phyloP scores from a whole-genome alignment of 1,140 invertebrate genomes.

The Bactericera cockerelli region DNA sequence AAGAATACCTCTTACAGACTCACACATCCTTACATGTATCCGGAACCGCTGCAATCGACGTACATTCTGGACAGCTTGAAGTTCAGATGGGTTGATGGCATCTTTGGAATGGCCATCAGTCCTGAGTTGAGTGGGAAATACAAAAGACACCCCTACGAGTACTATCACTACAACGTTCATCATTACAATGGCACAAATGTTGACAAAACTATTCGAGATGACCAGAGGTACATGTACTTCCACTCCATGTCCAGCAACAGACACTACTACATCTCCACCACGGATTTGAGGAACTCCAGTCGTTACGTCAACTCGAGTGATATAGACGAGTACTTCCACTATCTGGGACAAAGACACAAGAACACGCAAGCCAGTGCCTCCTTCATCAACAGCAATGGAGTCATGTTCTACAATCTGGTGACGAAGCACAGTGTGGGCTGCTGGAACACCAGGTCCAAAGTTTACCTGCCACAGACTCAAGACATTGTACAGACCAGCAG shows the following conservation, averaged over 20 bases:
- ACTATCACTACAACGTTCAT: constrained; percentile 6
- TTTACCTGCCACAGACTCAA: constrained; percentile 35
- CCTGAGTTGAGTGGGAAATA: constrained; percentile 30
- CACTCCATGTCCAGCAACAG: constrained; percentile 61
- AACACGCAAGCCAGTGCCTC: constrained; percentile 51
- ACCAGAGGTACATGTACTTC: constrained; percentile 49
- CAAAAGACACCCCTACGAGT: neutral
- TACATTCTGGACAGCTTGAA: constrained; percentile 48
- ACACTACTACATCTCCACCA: constrained; percentile 53
- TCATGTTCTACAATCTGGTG: constrained; percentile 64
- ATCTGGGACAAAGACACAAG: constrained; percentile 31
- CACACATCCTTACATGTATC: constrained; percentile 55
- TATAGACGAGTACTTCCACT: constrained; percentile 43
- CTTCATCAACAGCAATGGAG: constrained; percentile 46
- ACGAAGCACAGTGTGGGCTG: constrained; percentile 54
- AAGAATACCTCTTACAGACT: constrained; percentile 52
- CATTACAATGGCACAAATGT: constrained; percentile 21
- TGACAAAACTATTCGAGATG: constrained; percentile 17
- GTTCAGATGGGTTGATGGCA: constrained; percentile 66
- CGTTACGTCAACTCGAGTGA: constrained; percentile 33
- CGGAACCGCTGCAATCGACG: constrained; percentile 53
- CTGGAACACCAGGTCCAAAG: constrained; percentile 42
- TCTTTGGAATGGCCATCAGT: constrained; percentile 56
- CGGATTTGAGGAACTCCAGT: constrained; percentile 40
- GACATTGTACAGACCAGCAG: constrained; percentile 41